Evolutionary conservation across 1,140 invertebrate genomes (phyloP).

Genomic region (Bicyclus anynana): DNA sequence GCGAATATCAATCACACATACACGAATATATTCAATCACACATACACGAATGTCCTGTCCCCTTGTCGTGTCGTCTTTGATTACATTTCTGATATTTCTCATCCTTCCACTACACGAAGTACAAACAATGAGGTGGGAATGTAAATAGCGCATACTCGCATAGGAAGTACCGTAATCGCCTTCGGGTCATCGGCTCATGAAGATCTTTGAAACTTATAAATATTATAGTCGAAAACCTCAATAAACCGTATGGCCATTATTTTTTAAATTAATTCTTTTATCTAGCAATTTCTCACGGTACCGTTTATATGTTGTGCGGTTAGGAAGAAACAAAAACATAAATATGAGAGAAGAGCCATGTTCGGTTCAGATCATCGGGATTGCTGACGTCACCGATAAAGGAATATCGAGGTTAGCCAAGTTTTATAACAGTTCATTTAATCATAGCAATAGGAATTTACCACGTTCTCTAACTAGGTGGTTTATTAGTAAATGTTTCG

Average conservation of each 20-base stretch:
- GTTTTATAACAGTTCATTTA: too few species aligned
- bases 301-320: background rate
- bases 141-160: conserved; percentile 45
- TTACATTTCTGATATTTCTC: conserved; percentile 45
- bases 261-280: background rate
- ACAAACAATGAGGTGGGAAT: conserved; percentile 49
- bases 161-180: conserved; percentile 58
- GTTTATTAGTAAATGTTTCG: too few species aligned
- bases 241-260: background rate
- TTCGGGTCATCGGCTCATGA: conserved; percentile 60
- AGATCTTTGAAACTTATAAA: conserved; percentile 34
- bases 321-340: too few species aligned
- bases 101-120: conserved; percentile 44
- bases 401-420: too few species aligned
- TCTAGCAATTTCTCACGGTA: background rate
- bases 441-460: too few species aligned
- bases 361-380: too few species aligned
- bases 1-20: background rate
- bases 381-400: too few species aligned
- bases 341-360: too few species aligned
- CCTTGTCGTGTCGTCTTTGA: conserved; percentile 33
- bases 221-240: conserved; percentile 10
- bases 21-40: conserved; percentile 1
- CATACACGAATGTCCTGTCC: conserved; percentile 5
- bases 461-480: too few species aligned